These are phyloP conservation scores for Hypomesus transpacificus DNA, from an alignment of 2,113 vertebrate species.

Conservation along the genomic window DNA sequence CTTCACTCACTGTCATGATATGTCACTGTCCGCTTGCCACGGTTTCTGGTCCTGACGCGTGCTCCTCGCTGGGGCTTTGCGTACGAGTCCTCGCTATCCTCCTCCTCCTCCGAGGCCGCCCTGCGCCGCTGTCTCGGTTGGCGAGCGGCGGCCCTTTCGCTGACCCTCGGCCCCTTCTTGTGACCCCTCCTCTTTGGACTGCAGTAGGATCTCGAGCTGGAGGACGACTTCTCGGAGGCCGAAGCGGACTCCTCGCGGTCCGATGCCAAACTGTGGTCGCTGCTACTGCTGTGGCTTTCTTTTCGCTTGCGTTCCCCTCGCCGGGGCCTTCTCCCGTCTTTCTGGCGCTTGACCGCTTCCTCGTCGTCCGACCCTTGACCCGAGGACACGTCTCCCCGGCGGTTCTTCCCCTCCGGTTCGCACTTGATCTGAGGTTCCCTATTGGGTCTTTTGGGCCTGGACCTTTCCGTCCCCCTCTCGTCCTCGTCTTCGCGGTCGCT, in stretches of 20 bases:
- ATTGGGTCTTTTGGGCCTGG: slow-evolving; percentile 36
- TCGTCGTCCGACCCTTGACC: slow-evolving; percentile 38
- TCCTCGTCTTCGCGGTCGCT: slow-evolving; percentile 30
- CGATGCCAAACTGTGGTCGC: slow-evolving; percentile 43
- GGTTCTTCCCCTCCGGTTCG: slow-evolving; percentile 21
- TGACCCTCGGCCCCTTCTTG: slow-evolving; percentile 22
- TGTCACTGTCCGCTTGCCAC: slow-evolving; percentile 69
- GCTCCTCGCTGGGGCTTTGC: slow-evolving; percentile 36
- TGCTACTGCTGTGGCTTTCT: slow-evolving; percentile 59
- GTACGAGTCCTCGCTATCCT: slow-evolving; percentile 52
- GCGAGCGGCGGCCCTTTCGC: slow-evolving; percentile 36
- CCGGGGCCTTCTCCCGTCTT: slow-evolving; percentile 17
- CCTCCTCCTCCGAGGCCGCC: slow-evolving; percentile 42
- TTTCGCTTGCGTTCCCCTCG: slow-evolving; percentile 48
- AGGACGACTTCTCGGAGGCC: slow-evolving; percentile 56
- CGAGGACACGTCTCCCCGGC: slow-evolving; percentile 29
- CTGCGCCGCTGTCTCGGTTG: slow-evolving; percentile 32
- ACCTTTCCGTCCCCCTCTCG: neutral
- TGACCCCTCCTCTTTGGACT: slow-evolving; percentile 61
- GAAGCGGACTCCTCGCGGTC: slow-evolving; percentile 32
- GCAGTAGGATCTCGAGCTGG: slow-evolving; percentile 67
- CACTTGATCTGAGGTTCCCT: slow-evolving; percentile 24
- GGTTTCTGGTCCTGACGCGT: slow-evolving; percentile 69
- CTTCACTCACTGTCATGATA: slow-evolving; percentile 76
- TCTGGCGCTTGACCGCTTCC: slow-evolving; percentile 16